Base-by-base conservation (phyloP, 2,797 vertebrate genomes). In the Chelidonichthys spinosus region DNA sequence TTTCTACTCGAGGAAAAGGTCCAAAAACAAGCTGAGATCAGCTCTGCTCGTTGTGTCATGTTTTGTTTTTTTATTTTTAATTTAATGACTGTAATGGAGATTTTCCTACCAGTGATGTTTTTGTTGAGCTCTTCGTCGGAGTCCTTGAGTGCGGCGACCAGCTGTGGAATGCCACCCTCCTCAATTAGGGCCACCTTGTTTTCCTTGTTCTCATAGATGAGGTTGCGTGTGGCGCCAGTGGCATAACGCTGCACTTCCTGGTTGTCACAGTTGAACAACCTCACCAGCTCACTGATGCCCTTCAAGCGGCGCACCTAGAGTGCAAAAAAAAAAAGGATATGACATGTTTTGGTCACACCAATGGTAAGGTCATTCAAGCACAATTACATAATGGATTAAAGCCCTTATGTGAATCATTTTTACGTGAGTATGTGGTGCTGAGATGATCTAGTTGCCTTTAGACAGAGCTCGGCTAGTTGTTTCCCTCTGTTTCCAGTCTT, bases 161-260 rank as follows among this genome's bases (percentile, higher is more conserved):
- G 95, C 85, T 95, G 89, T 0, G 93, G 90, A 85, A 99, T 96
- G 66, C 98, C 98, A 0, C 92, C 92, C 69, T 95, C 93, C n/a
- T 96, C 94, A 10, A 99, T 96, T 76, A 99, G 94, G 0, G 92
- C 91, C 68, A 93, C 83, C 90, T 99, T 99, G 93, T 99, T 99
- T 17, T 96, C 95, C 0, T 93, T 84, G 0, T 95, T 97, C 92
- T 99, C 96, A 0, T 97, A 99, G 91, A 99, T 98, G 82, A 98
- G 93, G 93, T 99, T 99, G 68, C 98, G 96, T 80, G 93, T 93
- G 75, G 98, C 98, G 0, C 97, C 98, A 0, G 98, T 98, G 76
- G 96, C 95, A 0, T 95, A 97, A 66, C 97, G 96, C 92, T 97
- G 96, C 69, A 99, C 96, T 73, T 97, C 97, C 83, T 92, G 88